Percentiles rank a stretch among this genome's conserved stretches.
phyloP scores from a whole-genome alignment of 2,797 vertebrate genomes.

The Falco berigora region DNA sequence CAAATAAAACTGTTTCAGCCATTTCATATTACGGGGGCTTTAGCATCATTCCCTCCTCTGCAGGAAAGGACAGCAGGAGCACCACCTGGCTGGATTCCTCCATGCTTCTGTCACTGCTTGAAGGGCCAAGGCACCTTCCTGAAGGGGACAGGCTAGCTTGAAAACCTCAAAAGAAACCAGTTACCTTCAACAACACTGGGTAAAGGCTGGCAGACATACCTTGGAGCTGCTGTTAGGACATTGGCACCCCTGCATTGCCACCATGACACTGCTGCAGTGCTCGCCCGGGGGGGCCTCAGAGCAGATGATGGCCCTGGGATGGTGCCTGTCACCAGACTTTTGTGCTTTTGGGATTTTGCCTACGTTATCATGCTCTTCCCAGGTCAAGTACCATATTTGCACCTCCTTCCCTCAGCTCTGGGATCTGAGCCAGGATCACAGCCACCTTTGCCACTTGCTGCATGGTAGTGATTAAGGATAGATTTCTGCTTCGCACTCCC shows the following conservation, averaged over 20 bases:
- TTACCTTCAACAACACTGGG: not conserved
- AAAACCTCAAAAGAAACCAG: not conserved
- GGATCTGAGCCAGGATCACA: accelerated
- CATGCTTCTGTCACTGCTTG: accelerated
- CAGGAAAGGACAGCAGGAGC: accelerated
- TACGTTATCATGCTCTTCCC: accelerated
- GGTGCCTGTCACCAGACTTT: accelerated
- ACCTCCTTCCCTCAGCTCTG: not conserved
- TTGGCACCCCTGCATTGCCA: not conserved
- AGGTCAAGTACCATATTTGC: not conserved
- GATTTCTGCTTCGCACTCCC: not conserved
- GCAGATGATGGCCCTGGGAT: not conserved
- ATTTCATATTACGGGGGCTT: not conserved
- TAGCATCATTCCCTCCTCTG: not conserved
- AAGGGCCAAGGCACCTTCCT: not conserved
- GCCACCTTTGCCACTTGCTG: not conserved
- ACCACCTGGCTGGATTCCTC: accelerated
- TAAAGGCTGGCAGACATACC: not conserved
- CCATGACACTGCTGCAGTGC: accelerated
- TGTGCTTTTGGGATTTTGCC: not conserved
- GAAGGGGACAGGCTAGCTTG: not conserved
- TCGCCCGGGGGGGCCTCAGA: accelerated
- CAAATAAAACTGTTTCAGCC: not conserved
- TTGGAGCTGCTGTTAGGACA: not conserved
- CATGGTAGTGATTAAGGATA: not conserved